Conservation (phyloP, 2,113 vertebrate species). For the Panthera uncia region DNA sequence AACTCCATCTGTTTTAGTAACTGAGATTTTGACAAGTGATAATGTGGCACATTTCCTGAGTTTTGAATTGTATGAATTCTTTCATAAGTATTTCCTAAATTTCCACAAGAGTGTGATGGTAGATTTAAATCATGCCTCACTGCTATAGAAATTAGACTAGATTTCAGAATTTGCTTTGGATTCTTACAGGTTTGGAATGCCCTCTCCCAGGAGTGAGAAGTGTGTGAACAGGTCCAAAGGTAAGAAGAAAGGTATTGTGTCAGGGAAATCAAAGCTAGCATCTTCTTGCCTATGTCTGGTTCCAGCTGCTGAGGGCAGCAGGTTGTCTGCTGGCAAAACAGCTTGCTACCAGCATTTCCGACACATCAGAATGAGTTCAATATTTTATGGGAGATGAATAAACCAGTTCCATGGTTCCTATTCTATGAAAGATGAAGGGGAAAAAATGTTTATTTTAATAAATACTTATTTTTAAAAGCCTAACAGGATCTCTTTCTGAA, state of each 20-base stretch:
- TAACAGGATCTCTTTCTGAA: background rate
- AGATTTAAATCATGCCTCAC: background rate
- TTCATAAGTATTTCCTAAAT: background rate
- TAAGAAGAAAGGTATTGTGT: background rate
- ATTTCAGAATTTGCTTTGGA: background rate
- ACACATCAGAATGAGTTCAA: background rate
- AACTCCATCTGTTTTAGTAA: constrained; percentile 3
- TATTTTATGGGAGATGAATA: background rate
- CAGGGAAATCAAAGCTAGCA: background rate
- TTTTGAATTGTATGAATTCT: background rate
- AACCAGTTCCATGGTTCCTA: background rate
- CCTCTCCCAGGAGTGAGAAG: background rate
- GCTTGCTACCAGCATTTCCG: background rate
- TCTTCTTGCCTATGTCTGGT: background rate
- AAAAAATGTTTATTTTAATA: background rate
- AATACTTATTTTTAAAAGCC: constrained; percentile 7
- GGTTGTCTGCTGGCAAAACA: background rate
- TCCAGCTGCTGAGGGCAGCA: background rate
- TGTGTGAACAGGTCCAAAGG: background rate
- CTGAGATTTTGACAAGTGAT: background rate
- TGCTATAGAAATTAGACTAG: background rate
- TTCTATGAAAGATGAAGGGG: background rate
- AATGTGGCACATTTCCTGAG: background rate
- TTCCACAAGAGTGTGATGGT: background rate
- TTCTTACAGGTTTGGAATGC: background rate